Evolutionary conservation across 64 coral and sea anemone species (phyloP), one percentile per base, ranked within the genome.

Genomic region (Porites australiensis): DNA sequence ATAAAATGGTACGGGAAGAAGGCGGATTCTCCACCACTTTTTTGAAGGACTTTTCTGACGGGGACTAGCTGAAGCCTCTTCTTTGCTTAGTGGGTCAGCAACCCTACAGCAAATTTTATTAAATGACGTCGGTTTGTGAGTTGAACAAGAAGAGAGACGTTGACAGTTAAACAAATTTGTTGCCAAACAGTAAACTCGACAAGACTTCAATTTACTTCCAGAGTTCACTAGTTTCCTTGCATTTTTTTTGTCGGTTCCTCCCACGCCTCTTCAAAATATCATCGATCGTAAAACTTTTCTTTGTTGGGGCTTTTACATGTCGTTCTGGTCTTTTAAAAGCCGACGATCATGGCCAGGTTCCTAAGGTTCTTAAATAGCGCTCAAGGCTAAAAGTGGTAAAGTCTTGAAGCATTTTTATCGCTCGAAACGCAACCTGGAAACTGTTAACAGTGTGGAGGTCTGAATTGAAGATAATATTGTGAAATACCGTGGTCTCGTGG

Each of bases 231-330:
- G 63, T 44, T 3, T 69, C 0, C 47, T 12, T 18, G n/a, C 46
- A n/a, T n/a, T 21, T n/a, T 21, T 14, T 23, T 20, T 19, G 11
- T 19, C 16, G 81, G 59, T 49, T 84, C 81, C 10, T 84, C 81
- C 27, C 27, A 37, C 0, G 27, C 20, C 63, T 67, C 81, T 46
- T 84, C 51, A 84, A 69, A 84, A 84, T 84, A 51, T 84, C 81
- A 21, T 84, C 81, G 23, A 84, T 68, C 81, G 68, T 84, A 13
- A 84, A 84, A 51, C 81, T 84, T 19, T 65, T 65, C 15, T 44
- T 6, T 49, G 61, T 2, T 51, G 43, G 62, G 6, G 3, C 4
- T 69, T 65, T 65, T 13, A 60, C 77, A 14, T 23, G 53, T 4
- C 15, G 8, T 13, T 45, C 12, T 3, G 81, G 81, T 21, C 81